Percentiles rank a stretch among this genome's conserved stretches.
These are phyloP conservation scores for Biston stratarius DNA, from an alignment of 2,888 invertebrate species.

Conservation along the genomic window DNA sequence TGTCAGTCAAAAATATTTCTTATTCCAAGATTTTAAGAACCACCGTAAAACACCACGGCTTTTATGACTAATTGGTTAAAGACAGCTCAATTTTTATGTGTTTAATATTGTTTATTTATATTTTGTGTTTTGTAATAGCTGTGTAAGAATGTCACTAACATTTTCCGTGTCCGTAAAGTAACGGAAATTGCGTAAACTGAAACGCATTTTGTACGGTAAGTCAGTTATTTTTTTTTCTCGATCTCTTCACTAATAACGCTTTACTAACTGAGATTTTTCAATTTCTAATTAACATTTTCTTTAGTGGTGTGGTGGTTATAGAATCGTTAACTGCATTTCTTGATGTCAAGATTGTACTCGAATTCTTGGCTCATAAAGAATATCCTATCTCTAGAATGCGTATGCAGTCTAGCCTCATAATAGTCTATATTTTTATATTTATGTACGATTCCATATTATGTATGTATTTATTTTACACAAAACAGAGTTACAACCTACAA, in stretches of 20 bases:
- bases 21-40: slow-evolving; percentile 53
- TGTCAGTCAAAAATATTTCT: slow-evolving; percentile 44
- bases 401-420: slow-evolving; percentile 61
- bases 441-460: slow-evolving; percentile 52
- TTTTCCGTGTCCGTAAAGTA: slow-evolving; percentile 47
- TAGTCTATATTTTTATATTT: slow-evolving; percentile 44
- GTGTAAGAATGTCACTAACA: slow-evolving; percentile 73
- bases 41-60: slow-evolving; percentile 78
- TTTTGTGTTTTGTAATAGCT: slow-evolving; percentile 38
- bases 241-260: slow-evolving; percentile 69
- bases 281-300: slow-evolving; percentile 65
- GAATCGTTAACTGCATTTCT: slow-evolving; percentile 54
- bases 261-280: slow-evolving; percentile 58
- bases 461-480: slow-evolving; percentile 59
- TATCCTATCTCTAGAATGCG: slow-evolving; percentile 83
- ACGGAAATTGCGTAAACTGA: slow-evolving; percentile 42
- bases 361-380: slow-evolving; percentile 59
- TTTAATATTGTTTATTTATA: slow-evolving; percentile 41
- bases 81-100: slow-evolving; percentile 77
- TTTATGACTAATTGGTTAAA: slow-evolving; percentile 78
- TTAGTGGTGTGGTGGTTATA: slow-evolving; percentile 84
- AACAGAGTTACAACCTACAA: slow-evolving; percentile 84
- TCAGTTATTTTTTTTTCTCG: slow-evolving; percentile 58
- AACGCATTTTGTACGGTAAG: slow-evolving; percentile 66
- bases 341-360: slow-evolving; percentile 58